phyloP scores from a whole-genome alignment of 2,113 vertebrate species.

The Pseudopodoces humilis region DNA sequence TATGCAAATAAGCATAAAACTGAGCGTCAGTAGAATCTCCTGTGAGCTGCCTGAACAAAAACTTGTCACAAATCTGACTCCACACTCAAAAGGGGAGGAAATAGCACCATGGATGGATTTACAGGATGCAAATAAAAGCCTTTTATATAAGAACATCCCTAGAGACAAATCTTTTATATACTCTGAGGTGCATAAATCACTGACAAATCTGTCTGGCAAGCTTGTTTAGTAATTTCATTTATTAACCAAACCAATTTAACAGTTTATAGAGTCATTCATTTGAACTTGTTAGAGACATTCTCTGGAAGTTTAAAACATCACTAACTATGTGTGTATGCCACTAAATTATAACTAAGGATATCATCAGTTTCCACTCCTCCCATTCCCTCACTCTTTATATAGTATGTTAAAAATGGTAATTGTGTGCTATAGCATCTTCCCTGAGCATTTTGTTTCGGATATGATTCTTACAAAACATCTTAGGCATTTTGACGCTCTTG shows the following conservation, averaged over 20 bases:
- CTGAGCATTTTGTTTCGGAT: not conserved
- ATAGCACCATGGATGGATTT: not conserved
- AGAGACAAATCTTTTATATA: slow-evolving; percentile 12
- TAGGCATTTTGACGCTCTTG: not conserved
- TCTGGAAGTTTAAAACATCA: not conserved
- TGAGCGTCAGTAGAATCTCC: not conserved
- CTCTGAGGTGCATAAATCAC: slow-evolving; percentile 48
- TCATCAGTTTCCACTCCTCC: not conserved
- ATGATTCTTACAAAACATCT: not conserved
- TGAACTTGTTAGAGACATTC: not conserved
- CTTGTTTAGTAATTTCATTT: slow-evolving; percentile 51
- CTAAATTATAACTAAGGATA: not conserved
- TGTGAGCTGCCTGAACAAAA: not conserved
- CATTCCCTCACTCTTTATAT: not conserved
- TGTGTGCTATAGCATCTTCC: not conserved
- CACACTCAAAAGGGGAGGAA: not conserved
- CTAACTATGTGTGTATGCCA: not conserved
- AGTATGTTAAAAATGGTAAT: not conserved
- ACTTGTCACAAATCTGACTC: not conserved
- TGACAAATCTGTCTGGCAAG: not conserved
- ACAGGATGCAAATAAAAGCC: slow-evolving; percentile 1
- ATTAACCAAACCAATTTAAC: slow-evolving; percentile 42
- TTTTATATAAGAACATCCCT: slow-evolving; percentile 25
- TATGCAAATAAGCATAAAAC: not conserved
- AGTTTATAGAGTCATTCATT: slow-evolving; percentile 32